Evolutionary conservation across 1,140 invertebrate genomes (phyloP).

Genomic region (Maconellicoccus hirsutus): DNA sequence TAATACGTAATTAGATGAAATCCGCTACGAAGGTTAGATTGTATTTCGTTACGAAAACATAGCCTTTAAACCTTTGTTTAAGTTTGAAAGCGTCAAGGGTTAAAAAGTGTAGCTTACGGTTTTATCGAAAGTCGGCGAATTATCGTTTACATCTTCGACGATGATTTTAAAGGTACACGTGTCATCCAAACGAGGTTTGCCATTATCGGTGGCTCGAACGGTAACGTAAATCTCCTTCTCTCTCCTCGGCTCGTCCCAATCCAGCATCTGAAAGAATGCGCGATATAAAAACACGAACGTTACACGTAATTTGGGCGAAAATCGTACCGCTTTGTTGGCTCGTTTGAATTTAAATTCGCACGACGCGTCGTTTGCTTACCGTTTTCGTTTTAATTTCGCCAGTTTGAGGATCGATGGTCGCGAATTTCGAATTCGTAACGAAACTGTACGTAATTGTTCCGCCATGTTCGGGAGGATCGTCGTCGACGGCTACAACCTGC

Average conservation of each 20-base stretch:
- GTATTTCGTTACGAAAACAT: too few species aligned
- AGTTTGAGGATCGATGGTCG: constrained; percentile 56
- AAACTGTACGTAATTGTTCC: constrained; percentile 67
- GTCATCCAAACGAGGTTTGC: constrained; percentile 66
- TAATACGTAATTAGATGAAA: not conserved
- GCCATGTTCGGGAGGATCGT: constrained; percentile 56
- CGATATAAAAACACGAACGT: too few species aligned
- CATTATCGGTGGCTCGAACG: constrained; percentile 74
- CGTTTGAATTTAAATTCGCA: too few species aligned
- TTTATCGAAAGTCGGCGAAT: constrained; percentile 74
- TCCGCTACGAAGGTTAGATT: not conserved
- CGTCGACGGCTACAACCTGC: constrained; percentile 43
- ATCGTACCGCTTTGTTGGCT: too few species aligned
- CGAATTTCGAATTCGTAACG: constrained; percentile 56
- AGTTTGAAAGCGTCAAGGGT: too few species aligned
- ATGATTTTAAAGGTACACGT: constrained; percentile 78
- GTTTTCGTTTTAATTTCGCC: constrained; percentile 63
- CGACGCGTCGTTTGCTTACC: constrained; percentile 32
- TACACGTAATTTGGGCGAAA: not conserved
- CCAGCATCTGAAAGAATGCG: constrained; percentile 50
- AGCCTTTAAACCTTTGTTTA: too few species aligned
- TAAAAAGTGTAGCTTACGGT: too few species aligned
- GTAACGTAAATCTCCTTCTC: constrained; percentile 70
- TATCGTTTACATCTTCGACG: constrained; percentile 80
- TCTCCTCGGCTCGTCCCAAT: constrained; percentile 71